Percentiles rank a stretch among this genome's conserved stretches.
These are phyloP conservation scores for Pterostichus madidus DNA, from an alignment of 2,888 invertebrate species.

Conservation along the genomic window DNA sequence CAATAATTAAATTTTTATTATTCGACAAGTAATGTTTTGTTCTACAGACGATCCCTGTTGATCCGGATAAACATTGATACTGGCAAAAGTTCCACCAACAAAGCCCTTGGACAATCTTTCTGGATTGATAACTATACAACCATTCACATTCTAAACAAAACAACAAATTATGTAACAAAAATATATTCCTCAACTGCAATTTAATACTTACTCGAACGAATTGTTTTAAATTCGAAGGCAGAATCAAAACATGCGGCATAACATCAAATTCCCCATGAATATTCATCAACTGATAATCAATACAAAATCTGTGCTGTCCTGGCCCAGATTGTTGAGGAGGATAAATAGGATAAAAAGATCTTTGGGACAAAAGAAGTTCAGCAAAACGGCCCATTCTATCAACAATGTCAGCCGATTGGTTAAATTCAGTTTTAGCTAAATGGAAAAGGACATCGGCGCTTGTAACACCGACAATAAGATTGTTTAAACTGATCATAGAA, in stretches of 20 bases:
- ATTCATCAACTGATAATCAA: constrained; percentile 87
- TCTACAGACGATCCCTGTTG: constrained; percentile 73
- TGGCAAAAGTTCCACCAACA: constrained; percentile 88
- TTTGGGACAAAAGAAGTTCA: constrained; percentile 87
- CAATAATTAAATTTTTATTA: constrained; percentile 76
- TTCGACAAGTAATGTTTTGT: constrained; percentile 78
- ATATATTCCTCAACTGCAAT: background rate
- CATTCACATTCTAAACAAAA: constrained; percentile 84
- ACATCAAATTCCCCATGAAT: constrained; percentile 85
- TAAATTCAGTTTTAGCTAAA: constrained; percentile 75
- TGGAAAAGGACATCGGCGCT: constrained; percentile 92
- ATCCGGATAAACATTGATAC: constrained; percentile 80
- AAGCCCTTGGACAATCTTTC: constrained; percentile 88
- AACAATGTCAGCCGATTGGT: constrained; percentile 76
- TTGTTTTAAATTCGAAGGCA: constrained; percentile 91
- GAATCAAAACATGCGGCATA: constrained; percentile 89
- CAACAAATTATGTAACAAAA: constrained; percentile 58
- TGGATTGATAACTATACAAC: constrained; percentile 91
- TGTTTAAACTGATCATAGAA: constrained; percentile 86
- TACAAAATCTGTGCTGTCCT: constrained; percentile 78
- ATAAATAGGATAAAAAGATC: constrained; percentile 89
- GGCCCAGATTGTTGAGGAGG: constrained; percentile 79
- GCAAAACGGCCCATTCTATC: constrained; percentile 89
- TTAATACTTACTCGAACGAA: constrained; percentile 85
- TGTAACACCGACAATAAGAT: constrained; percentile 88